These are phyloP conservation scores for Diarsia brunnea DNA, from an alignment of 2,888 invertebrate species.

Conservation along the genomic window DNA sequence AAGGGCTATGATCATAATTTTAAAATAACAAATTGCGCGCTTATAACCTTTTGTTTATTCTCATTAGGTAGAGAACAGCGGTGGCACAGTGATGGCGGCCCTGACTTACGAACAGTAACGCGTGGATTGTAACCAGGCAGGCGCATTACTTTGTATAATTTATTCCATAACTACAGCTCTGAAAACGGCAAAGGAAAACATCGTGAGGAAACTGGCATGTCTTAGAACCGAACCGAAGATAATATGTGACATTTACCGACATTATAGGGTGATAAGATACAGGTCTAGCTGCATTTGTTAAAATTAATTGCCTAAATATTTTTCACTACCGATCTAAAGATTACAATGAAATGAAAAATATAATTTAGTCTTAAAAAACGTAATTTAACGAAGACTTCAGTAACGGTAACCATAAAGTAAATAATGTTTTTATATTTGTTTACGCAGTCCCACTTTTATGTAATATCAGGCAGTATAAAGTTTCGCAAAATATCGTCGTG, in stretches of 20 bases:
- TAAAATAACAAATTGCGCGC: neutral
- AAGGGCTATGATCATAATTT: neutral
- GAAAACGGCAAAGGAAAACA: too few relatives aligned
- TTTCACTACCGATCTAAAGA: constrained; percentile 18
- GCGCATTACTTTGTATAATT: too few relatives aligned
- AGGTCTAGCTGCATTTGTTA: neutral
- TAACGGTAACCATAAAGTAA: constrained; percentile 48
- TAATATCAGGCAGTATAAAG: constrained; percentile 55
- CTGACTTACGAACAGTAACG: too few relatives aligned
- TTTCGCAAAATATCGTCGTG: constrained; percentile 46
- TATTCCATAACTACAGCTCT: too few relatives aligned
- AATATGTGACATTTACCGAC: too few relatives aligned
- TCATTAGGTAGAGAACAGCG: too few relatives aligned
- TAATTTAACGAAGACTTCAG: constrained; percentile 24
- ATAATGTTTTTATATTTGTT: constrained; percentile 61
- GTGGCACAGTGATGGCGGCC: too few relatives aligned
- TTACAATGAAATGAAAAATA: constrained; percentile 15
- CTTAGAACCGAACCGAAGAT: too few relatives aligned
- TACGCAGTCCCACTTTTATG: constrained; percentile 50
- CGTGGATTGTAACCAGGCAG: too few relatives aligned
- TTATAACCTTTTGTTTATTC: neutral
- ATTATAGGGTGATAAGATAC: too few relatives aligned
- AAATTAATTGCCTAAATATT: constrained; percentile 9
- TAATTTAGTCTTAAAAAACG: constrained; percentile 52
- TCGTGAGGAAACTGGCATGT: too few relatives aligned